These are phyloP conservation scores for Platycnemis pennipes DNA, from an alignment of 2,888 invertebrate genomes.

Conservation along the genomic window DNA sequence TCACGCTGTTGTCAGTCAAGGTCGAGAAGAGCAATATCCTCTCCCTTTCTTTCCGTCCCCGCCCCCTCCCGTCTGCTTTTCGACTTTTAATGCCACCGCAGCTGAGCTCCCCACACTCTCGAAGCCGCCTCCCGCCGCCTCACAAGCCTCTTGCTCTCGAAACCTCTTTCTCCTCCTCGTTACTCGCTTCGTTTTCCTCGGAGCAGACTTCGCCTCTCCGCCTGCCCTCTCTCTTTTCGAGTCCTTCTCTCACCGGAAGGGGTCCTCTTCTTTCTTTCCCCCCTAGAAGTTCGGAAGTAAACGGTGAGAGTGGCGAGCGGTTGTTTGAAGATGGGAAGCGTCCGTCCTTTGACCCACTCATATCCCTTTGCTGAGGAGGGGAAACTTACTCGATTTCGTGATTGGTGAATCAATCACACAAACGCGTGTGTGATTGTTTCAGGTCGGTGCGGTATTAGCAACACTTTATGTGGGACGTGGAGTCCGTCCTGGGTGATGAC, in stretches of 20 bases:
- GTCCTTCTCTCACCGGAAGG: neutral
- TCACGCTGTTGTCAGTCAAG: conserved; percentile 62
- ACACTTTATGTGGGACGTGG: too few species aligned
- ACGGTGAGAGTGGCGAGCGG: too few species aligned
- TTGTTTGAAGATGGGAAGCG: too few species aligned
- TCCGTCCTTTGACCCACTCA: too few species aligned
- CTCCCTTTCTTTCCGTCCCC: conserved; percentile 35
- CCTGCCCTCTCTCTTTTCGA: neutral
- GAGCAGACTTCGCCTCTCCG: neutral
- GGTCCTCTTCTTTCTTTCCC: neutral
- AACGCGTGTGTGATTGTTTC: too few species aligned
- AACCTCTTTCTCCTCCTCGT: neutral
- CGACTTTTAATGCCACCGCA: neutral
- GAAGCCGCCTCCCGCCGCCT: neutral
- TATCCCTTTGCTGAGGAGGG: too few species aligned
- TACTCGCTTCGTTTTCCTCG: neutral
- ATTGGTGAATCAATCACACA: too few species aligned
- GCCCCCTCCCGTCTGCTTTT: neutral
- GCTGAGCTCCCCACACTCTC: neutral
- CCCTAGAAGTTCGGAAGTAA: too few species aligned
- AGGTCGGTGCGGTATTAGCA: too few species aligned
- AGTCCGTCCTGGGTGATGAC: too few species aligned
- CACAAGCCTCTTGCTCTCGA: neutral
- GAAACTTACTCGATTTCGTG: too few species aligned
- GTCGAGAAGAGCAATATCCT: conserved; percentile 62